A percentile compares a stretch with the other conserved stretches of the same genome.
phyloP scores from a whole-genome alignment of 2,888 invertebrate genomes.

The Trissoscelio sp. region DNA sequence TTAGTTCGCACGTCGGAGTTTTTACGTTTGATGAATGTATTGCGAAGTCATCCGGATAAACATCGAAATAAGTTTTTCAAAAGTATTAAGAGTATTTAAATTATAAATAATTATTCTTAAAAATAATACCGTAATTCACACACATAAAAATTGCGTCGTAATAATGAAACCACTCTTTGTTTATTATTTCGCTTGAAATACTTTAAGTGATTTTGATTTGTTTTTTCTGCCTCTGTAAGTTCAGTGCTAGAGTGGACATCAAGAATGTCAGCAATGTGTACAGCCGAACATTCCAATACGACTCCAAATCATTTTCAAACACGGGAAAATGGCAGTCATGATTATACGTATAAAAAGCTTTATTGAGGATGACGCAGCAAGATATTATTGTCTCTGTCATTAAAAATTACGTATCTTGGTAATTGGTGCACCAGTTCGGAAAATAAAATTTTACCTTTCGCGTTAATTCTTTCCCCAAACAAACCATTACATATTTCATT shows the following conservation, averaged over 20 bases:
- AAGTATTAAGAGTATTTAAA: no score
- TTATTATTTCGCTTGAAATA: slow-evolving; percentile 8
- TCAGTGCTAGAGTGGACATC: slow-evolving; percentile 23
- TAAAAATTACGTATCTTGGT: no score
- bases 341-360: slow-evolving; percentile 15
- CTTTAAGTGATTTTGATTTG: slow-evolving; percentile 25
- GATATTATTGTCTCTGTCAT: no score
- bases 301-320: slow-evolving; percentile 29
- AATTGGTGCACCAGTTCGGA: no score
- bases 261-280: slow-evolving; percentile 32
- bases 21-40: neutral
- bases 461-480: no score
- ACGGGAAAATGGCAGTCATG: slow-evolving; percentile 18
- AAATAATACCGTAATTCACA: no score
- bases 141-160: no score
- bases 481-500: no score
- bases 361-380: neutral
- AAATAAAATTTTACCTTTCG: no score
- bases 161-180: no score
- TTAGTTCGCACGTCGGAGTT: slow-evolving; percentile 27
- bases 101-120: no score
- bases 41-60: neutral
- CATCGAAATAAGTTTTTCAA: neutral
- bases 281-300: slow-evolving; percentile 34
- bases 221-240: slow-evolving; percentile 26